phyloP scores from a whole-genome alignment of 2,888 invertebrate genomes.

The Prenolepis imparis region DNA sequence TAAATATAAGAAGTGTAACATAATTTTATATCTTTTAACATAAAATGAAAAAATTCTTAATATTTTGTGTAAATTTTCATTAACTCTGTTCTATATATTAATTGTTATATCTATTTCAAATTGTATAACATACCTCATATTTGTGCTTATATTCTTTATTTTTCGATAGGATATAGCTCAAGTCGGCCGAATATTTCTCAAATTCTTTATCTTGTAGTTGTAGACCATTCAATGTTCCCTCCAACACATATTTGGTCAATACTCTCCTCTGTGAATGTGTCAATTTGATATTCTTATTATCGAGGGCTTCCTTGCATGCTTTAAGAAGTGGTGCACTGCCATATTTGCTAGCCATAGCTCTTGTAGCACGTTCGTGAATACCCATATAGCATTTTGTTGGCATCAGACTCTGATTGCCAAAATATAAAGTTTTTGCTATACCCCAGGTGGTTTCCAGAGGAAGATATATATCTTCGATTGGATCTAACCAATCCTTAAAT shows the following conservation, averaged over 20 bases:
- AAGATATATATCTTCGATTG: constrained; percentile 91
- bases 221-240: constrained; percentile 94
- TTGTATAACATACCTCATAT: constrained; percentile 86
- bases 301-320: constrained; percentile 89
- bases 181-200: constrained; percentile 4
- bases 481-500: constrained; percentile 91
- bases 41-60: background rate
- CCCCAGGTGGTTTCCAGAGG: constrained; percentile 95
- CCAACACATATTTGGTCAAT: constrained; percentile 92
- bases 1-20: background rate
- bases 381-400: constrained; percentile 92
- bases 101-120: background rate
- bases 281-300: constrained; percentile 85
- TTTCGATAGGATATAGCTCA: constrained; percentile 84
- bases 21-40: background rate
- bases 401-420: constrained; percentile 93
- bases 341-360: constrained; percentile 92
- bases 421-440: constrained; percentile 93
- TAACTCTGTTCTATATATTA: constrained; percentile 24
- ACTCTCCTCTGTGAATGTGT: constrained; percentile 90
- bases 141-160: constrained; percentile 90
- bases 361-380: constrained; percentile 93
- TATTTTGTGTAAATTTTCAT: background rate
- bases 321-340: constrained; percentile 91
- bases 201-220: constrained; percentile 88